phyloP scores from a whole-genome alignment of 2,113 vertebrate species.

The Pomatostomus ruficeps region DNA sequence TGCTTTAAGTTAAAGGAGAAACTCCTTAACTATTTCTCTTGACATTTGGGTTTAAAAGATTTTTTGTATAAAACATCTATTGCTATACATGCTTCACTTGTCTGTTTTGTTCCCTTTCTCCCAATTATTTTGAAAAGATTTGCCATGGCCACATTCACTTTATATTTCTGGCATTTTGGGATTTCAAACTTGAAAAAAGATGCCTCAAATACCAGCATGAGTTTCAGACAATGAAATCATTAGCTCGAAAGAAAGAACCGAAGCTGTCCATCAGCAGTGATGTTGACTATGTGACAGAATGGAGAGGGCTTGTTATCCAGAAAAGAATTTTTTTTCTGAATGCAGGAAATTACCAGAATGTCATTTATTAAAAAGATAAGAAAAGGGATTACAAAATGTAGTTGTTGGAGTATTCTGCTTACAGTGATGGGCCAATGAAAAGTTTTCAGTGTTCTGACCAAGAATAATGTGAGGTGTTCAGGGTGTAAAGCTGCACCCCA shows the following conservation, averaged over 20 bases:
- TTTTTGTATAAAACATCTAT: not conserved
- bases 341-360: not conserved
- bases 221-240: conserved; percentile 23
- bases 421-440: not conserved
- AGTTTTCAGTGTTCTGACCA: not conserved
- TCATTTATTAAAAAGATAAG: not conserved
- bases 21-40: not conserved
- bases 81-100: not conserved
- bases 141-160: not conserved
- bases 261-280: not conserved
- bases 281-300: not conserved
- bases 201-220: not conserved
- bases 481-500: not conserved
- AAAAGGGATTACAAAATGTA: not conserved
- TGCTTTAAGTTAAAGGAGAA: not conserved
- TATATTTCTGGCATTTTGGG: not conserved
- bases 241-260: not conserved
- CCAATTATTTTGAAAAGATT: conserved; percentile 20
- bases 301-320: not conserved
- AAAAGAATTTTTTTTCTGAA: not conserved
- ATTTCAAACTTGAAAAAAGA: not conserved
- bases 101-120: not conserved
- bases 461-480: not conserved
- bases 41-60: not conserved
- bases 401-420: not conserved